phyloP scores from a whole-genome alignment of 2,888 invertebrate species.

The Hypercompe scribonia region DNA sequence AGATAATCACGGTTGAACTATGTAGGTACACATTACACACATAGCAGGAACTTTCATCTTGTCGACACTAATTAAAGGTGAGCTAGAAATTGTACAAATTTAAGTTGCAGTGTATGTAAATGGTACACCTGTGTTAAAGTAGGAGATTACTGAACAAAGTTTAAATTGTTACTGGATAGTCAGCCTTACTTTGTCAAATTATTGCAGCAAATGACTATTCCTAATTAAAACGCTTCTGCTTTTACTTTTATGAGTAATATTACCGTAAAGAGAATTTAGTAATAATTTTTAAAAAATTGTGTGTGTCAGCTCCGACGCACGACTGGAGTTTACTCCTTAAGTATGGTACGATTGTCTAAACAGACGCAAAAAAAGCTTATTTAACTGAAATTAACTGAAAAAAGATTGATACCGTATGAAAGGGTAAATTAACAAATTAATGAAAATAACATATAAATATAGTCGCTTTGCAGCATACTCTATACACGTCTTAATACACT shows the following conservation, averaged over 20 bases:
- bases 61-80: conserved; percentile 49
- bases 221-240: conserved; percentile 4
- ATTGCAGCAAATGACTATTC: conserved; percentile 1
- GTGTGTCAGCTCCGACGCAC: no score
- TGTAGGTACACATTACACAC: conserved; percentile 33
- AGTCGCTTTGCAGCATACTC: no score
- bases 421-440: no score
- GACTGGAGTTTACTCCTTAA: no score
- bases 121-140: conserved; percentile 39
- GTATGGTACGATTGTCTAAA: no score
- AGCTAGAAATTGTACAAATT: conserved; percentile 42
- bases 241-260: neutral
- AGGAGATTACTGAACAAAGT: conserved; percentile 29
- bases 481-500: no score
- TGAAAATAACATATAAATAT: no score
- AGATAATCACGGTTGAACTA: conserved; percentile 67
- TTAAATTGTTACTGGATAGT: conserved; percentile 19
- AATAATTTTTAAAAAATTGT: no score
- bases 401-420: no score
- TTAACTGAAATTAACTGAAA: no score
- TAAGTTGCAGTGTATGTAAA: conserved; percentile 27
- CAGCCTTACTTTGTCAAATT: conserved; percentile 2
- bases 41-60: conserved; percentile 35
- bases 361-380: no score
- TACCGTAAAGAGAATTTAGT: no score